Conservation (phyloP, 92 coral and sea anemone species). For the Parazoanthus darwini region DNA sequence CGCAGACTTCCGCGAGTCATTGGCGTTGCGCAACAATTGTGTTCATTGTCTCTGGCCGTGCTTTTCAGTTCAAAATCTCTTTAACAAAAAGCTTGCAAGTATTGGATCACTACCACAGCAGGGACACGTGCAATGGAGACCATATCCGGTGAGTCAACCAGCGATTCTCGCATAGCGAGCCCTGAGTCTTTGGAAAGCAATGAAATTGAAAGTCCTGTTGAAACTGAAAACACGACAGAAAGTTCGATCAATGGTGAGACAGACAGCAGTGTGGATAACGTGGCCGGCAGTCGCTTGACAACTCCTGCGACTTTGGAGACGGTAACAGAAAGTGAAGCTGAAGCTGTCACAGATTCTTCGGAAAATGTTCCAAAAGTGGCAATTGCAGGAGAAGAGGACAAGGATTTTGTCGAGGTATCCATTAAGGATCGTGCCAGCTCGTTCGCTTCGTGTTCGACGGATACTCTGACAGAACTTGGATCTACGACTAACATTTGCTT, state of each 20-base stretch:
- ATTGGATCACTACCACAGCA: background rate
- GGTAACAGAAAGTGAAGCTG: slow-evolving; percentile 2
- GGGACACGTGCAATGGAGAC: background rate
- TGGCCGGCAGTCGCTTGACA: background rate
- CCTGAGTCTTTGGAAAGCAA: slow-evolving; percentile 1
- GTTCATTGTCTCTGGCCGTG: background rate
- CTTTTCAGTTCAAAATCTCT: too few relatives aligned
- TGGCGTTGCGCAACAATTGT: background rate
- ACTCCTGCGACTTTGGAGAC: slow-evolving; percentile 3
- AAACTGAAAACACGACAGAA: slow-evolving; percentile 2
- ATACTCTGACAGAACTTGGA: background rate
- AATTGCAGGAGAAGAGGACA: background rate
- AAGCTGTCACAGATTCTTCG: background rate
- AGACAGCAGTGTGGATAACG: background rate
- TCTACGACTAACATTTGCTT: background rate
- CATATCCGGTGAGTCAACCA: background rate
- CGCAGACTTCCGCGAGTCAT: background rate
- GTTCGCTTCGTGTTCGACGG: background rate
- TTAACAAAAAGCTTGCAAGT: background rate
- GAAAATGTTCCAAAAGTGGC: background rate
- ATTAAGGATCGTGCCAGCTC: background rate
- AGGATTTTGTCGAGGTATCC: background rate
- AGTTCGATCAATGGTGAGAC: slow-evolving; percentile 8
- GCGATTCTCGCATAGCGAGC: slow-evolving; percentile 14
- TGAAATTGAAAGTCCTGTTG: background rate